Evolutionary conservation across 2,888 invertebrate genomes (phyloP).

Genomic region (Nemurella pictetii): DNA sequence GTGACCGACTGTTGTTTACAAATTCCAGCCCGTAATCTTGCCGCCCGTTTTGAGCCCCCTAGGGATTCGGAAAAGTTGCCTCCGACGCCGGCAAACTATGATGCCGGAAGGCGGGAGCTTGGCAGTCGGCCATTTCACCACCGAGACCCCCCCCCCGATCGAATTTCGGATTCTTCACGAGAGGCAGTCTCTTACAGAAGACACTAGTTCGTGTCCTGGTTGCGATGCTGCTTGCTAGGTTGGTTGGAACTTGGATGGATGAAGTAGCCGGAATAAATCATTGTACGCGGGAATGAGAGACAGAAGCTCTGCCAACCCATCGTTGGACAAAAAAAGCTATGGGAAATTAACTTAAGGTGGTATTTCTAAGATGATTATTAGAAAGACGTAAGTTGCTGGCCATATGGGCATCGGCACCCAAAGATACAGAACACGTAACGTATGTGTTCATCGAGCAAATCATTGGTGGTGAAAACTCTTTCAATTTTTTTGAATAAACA

Average conservation of each 20-base stretch:
- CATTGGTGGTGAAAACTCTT: too few species aligned
- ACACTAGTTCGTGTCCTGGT: not conserved
- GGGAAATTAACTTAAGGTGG: too few species aligned
- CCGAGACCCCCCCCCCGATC: not conserved
- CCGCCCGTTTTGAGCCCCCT: not conserved
- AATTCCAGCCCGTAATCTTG: not conserved
- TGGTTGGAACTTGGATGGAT: not conserved
- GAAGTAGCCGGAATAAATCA: not conserved
- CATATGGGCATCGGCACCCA: too few species aligned
- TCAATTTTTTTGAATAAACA: too few species aligned
- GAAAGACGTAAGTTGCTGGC: too few species aligned
- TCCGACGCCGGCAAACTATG: not conserved
- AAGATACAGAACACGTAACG: too few species aligned
- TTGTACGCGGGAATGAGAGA: too few species aligned
- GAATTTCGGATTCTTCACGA: not conserved
- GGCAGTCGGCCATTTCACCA: not conserved
- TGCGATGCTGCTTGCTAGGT: not conserved
- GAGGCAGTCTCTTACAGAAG: not conserved
- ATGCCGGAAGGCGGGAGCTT: not conserved
- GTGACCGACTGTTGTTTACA: not conserved
- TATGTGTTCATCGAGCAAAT: too few species aligned
- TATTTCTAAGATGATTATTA: too few species aligned
- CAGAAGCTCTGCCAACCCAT: too few species aligned
- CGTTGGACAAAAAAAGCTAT: too few species aligned
- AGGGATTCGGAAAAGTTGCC: not conserved